Percentiles rank a stretch among this genome's conserved stretches.
These are phyloP conservation scores for Lacerta bilineata DNA, from an alignment of 2,797 vertebrate genomes.

Conservation along the genomic window DNA sequence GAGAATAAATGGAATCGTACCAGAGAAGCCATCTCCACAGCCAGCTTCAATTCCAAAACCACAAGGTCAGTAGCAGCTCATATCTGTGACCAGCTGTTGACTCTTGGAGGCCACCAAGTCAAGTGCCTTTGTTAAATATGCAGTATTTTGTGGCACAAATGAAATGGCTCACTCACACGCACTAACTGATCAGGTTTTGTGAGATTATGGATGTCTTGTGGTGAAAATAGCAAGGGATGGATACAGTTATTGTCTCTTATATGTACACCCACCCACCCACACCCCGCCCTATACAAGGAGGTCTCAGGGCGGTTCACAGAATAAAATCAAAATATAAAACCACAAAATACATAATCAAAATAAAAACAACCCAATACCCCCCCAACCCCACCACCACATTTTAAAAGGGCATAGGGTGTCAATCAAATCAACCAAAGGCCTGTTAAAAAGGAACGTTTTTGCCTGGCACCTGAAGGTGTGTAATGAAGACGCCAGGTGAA, in stretches of 20 bases:
- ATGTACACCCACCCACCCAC: no score
- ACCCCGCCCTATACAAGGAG: no score
- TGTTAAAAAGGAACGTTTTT: no score
- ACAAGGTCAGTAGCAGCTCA: conserved; percentile 74
- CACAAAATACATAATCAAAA: no score
- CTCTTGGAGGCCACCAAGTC: not conserved
- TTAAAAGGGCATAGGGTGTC: no score
- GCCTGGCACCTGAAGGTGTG: no score
- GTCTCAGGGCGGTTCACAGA: no score
- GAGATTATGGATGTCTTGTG: not conserved
- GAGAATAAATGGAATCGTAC: conserved; percentile 84
- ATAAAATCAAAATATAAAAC: no score
- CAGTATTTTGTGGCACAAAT: not conserved
- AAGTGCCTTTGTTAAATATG: not conserved
- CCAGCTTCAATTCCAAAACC: conserved; percentile 80
- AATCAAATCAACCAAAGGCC: no score
- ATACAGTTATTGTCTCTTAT: not conserved
- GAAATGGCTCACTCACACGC: not conserved
- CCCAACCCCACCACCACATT: no score
- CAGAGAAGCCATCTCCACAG: conserved; percentile 66
- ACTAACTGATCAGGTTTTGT: not conserved
- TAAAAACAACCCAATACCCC: no score
- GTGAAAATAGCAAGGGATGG: not conserved
- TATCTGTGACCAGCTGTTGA: not conserved
- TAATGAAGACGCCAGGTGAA: no score